Evolutionary conservation across 2,888 invertebrate species (phyloP), one percentile per base, ranked within the genome.

Genomic region (Allophyes oxyacanthae): DNA sequence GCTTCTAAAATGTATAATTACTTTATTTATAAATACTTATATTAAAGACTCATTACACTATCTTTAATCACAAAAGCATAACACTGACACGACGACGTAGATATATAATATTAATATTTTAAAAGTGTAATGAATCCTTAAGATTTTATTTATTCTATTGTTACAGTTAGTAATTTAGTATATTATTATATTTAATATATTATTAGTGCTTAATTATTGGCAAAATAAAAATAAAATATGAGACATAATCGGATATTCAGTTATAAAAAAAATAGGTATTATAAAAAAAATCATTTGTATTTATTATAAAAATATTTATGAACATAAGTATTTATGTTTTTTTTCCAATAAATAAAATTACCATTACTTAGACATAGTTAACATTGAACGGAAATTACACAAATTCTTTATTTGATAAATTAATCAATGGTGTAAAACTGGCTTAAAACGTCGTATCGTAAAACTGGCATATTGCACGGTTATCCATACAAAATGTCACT

Each of bases 61-160:
- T 63, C 0, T 51, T 56, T 42, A 59, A 53, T 53, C 55, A 75
- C 72, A 68, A 60, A 73, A 73, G 76, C 73, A 38, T 63, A 53
- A 68, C 69, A 75, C 45, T 42, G 61, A 67, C 45, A 75, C 55
- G 43, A 62, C 48, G 34, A n/a, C n/a, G n/a, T n/a, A n/a, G n/a
- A n/a, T n/a, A n/a, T 57, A 30, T 49, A 58, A 41, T 56, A 46
- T 43, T 42, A n/a, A 36, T 51, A 43, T 53, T 20, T 3, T 33
- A 20, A 48, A 53, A 2, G 61, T 72, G 64, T 72, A 63, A 72
- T 71, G 66, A 60, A 57, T 58, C 56, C 52, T 57, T 66, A 70
- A 42, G 46, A 26, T 34, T 38, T 42, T 14, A 36, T 38, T 26
- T 34, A 54, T 33, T 55, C 26, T 53, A 67, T 52, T 64, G 55